These are phyloP conservation scores for Percopsis omiscomaycus DNA, from an alignment of 2,797 vertebrate genomes.

Conservation along the genomic window DNA sequence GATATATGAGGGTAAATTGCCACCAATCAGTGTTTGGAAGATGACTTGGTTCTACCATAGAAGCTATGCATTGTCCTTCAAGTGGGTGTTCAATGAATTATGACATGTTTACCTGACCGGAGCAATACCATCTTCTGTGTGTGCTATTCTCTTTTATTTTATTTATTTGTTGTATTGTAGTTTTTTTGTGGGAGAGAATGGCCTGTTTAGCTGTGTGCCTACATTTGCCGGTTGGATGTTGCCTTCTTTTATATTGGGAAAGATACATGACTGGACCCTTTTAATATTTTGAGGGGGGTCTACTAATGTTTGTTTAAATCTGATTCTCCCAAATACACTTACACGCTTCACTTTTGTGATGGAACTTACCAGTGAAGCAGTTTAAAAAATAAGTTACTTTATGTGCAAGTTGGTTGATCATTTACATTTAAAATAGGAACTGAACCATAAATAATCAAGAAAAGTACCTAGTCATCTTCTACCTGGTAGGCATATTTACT, in stretches of 20 bases:
- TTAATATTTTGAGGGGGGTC: no score
- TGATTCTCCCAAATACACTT: neutral
- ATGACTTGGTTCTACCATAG: conserved; percentile 11
- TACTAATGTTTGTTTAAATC: no score
- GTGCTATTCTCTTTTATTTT: neutral
- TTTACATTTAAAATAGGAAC: neutral
- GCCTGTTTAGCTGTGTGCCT: conserved; percentile 6
- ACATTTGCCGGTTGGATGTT: conserved; percentile 4
- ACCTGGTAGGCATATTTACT: conserved; percentile 17
- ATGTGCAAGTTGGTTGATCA: neutral
- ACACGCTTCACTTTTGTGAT: neutral
- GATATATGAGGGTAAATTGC: neutral
- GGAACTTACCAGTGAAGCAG: neutral
- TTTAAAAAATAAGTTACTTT: neutral
- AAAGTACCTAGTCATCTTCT: no score
- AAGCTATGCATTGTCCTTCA: conserved; percentile 72
- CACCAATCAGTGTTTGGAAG: no score
- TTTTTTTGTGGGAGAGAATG: neutral
- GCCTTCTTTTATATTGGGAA: neutral
- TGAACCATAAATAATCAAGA: neutral
- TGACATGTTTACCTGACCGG: conserved; percentile 75
- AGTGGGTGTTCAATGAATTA: conserved; percentile 44
- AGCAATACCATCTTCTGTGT: conserved; percentile 59
- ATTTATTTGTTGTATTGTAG: no score
- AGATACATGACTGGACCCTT: neutral